phyloP scores from a whole-genome alignment of 2,888 invertebrate species.

The Perdita meconis region DNA sequence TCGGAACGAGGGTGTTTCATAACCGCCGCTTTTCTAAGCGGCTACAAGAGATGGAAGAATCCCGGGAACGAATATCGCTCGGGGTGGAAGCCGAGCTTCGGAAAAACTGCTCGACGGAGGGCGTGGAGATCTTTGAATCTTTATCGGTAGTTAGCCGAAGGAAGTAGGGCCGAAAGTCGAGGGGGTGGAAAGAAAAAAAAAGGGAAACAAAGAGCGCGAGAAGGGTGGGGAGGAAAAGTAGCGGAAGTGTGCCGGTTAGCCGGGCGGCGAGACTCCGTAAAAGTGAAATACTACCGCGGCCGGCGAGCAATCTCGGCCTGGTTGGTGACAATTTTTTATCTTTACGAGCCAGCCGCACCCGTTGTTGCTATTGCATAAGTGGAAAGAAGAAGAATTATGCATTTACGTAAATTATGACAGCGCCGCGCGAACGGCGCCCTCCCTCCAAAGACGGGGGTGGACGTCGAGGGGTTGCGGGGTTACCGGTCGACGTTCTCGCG shows the following conservation, averaged over 20 bases:
- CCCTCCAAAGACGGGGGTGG: constrained; percentile 11
- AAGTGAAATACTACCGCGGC: constrained; percentile 73
- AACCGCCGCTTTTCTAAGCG: not conserved
- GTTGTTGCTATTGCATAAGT: constrained; percentile 77
- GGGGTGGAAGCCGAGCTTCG: not conserved
- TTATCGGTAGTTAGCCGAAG: constrained; percentile 51
- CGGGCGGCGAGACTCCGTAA: constrained; percentile 66
- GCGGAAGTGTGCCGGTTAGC: constrained; percentile 60
- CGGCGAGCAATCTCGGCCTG: constrained; percentile 71
- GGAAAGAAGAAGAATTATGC: constrained; percentile 81
- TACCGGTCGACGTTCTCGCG: not conserved
- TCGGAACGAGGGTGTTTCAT: no score
- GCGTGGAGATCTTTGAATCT: constrained; percentile 14
- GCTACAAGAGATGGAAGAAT: not conserved
- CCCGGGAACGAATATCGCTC: no score
- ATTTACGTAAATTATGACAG: constrained; percentile 79
- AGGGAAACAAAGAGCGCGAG: constrained; percentile 1
- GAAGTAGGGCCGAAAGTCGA: not conserved
- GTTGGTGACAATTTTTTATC: constrained; percentile 79
- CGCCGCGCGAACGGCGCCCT: constrained; percentile 72
- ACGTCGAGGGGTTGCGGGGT: not conserved
- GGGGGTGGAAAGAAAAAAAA: constrained; percentile 11
- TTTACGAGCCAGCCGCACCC: constrained; percentile 74
- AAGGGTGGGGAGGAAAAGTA: constrained; percentile 19
- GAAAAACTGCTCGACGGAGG: not conserved